Conservation (phyloP, 2,113 vertebrate genomes). For the Colistium nudipinnis region DNA sequence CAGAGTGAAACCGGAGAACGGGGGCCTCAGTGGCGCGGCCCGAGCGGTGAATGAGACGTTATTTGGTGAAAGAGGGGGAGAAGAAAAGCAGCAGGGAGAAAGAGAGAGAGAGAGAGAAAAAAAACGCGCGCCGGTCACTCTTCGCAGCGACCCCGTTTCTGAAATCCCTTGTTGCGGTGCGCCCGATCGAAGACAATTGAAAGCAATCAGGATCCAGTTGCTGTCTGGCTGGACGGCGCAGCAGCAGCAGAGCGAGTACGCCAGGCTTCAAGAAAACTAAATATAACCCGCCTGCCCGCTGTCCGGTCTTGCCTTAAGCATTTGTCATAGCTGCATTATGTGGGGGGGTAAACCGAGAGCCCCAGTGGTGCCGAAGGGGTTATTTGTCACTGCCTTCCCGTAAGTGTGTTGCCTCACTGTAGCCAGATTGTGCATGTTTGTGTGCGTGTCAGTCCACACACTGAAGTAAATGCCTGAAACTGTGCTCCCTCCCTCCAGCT, state of each 20-base stretch:
- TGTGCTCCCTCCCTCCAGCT: conserved; percentile 50
- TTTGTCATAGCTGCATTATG: conserved; percentile 55
- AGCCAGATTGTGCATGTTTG: conserved; percentile 2
- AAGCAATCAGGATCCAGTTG: conserved; percentile 77
- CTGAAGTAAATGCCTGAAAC: conserved; percentile 22
- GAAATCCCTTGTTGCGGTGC: conserved; percentile 67
- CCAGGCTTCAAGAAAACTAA: conserved; percentile 56
- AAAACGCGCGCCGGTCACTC: conserved; percentile 54
- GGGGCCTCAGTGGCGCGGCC: conserved; percentile 29
- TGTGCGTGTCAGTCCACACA: background rate
- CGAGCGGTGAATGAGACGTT: conserved; percentile 11
- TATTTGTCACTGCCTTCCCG: conserved; percentile 22
- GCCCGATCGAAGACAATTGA: conserved; percentile 76
- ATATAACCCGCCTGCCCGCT: conserved; percentile 47
- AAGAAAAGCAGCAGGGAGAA: background rate
- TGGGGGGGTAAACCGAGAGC: conserved; percentile 37
- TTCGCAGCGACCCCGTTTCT: conserved; percentile 74
- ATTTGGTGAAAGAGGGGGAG: conserved; percentile 10
- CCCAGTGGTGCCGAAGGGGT: conserved; percentile 15
- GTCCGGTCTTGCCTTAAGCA: conserved; percentile 30
- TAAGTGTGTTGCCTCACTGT: background rate
- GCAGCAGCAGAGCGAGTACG: conserved; percentile 32
- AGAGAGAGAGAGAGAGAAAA: too few species aligned
- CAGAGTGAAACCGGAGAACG: conserved; percentile 70
- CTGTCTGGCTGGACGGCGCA: conserved; percentile 64